Conservation (phyloP, 2,797 vertebrate species). For the Peromyscus attwateri region DNA sequence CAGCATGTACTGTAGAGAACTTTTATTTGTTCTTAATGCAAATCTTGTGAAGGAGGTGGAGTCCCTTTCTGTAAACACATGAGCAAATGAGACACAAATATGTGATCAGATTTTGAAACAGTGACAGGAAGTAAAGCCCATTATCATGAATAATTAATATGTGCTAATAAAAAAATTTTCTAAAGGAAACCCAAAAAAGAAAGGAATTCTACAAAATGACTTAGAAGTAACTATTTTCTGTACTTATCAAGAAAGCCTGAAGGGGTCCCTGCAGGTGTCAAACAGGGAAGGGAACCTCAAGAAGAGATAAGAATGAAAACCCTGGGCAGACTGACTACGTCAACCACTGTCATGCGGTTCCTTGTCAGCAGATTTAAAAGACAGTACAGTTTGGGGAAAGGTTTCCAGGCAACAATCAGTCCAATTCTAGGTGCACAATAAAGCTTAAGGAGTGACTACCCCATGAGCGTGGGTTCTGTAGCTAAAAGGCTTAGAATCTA, state of each 20-base stretch:
- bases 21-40: conserved; percentile 24
- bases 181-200: background rate
- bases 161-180: background rate
- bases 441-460: background rate
- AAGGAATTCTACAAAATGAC: conserved; percentile 22
- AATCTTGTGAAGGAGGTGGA: conserved; percentile 15
- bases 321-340: background rate
- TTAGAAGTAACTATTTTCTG: background rate
- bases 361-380: background rate
- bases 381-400: background rate
- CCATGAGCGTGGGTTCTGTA: background rate
- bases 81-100: background rate
- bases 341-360: background rate
- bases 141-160: background rate
- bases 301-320: background rate
- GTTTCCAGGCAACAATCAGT: background rate
- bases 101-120: background rate
- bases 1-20: background rate
- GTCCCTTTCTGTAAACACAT: background rate
- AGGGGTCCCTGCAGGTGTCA: background rate
- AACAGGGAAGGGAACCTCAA: background rate
- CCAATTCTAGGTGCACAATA: background rate
- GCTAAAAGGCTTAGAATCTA: background rate
- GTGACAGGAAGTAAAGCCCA: background rate
- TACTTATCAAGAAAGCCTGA: conserved; percentile 15